phyloP scores from a whole-genome alignment of 2,888 invertebrate genomes.

The Volucella zonaria region DNA sequence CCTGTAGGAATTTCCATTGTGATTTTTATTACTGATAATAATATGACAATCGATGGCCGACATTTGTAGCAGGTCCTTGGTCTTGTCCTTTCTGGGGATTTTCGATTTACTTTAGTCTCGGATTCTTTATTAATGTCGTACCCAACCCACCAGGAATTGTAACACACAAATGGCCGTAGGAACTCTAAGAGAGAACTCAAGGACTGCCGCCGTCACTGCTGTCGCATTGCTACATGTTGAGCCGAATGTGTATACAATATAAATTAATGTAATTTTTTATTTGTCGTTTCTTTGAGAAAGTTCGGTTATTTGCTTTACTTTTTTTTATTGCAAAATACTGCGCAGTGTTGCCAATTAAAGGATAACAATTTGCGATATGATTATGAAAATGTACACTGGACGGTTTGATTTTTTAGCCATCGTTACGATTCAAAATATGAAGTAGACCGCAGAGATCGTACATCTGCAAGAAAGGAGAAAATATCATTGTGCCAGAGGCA shows the following conservation, averaged over 20 bases:
- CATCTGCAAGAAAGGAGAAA: too few relatives aligned
- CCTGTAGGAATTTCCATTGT: conserved; percentile 19
- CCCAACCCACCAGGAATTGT: conserved; percentile 15
- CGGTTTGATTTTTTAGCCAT: too few relatives aligned
- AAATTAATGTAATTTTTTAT: conserved; percentile 63
- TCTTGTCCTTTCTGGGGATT: conserved; percentile 1
- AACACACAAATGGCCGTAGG: conserved; percentile 29
- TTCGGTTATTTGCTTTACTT: background rate
- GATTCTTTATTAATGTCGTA: conserved; percentile 39
- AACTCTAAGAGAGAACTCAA: background rate
- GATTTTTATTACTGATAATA: conserved; percentile 57
- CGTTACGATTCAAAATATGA: too few relatives aligned
- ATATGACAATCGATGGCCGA: conserved; percentile 42
- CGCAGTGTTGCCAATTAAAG: background rate
- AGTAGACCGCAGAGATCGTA: too few relatives aligned
- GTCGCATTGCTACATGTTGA: conserved; percentile 28
- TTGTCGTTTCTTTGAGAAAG: conserved; percentile 4
- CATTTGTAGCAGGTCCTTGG: background rate
- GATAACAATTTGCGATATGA: too few relatives aligned
- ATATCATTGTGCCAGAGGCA: too few relatives aligned
- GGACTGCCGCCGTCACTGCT: background rate
- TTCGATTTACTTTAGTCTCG: conserved; percentile 34
- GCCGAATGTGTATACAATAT: conserved; percentile 48
- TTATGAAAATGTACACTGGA: too few relatives aligned
- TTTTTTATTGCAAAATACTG: conserved; percentile 6